Base-by-base conservation (phyloP, 2,113 vertebrate species). In the Bubo bubo region DNA sequence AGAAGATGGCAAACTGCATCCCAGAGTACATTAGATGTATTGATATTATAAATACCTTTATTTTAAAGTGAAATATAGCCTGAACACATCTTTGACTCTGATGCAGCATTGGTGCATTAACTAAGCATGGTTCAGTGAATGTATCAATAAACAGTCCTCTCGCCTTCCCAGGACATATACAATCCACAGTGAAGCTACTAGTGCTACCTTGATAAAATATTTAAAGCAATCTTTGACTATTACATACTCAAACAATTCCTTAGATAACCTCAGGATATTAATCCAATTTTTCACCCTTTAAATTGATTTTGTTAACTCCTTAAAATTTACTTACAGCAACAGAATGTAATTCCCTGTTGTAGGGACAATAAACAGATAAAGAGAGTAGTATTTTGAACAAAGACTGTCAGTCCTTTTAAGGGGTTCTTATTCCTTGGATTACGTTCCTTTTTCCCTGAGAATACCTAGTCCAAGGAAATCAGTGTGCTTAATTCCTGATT, bases 131-230 rank as follows among this genome's bases (percentile, higher is more conserved):
- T 58, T 87, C 70, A 86, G 52, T n/a, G 53, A 81, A 72, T 6
- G 2, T 37, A 91, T 63, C 68, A 79, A 84, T 60, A 75, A 12
- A 22, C 14, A 68, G 28, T 37, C 16, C 37, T 94, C 43, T 58
- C 53, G 59, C 28, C 95, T 91, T 95, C n/a, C 56, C 63, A 81
- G 66, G 52, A 70, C 26, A 58, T 8, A 8, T 1, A 77, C 23
- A 85, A 55, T 59, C 79, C n/a, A 64, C 53, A 90, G 27, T 49
- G 62, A 95, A 95, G 93, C 12, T 30, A 91, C 24, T 49, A 64
- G 32, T 12, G 6, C 14, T 85, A 75, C 50, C 59, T 79, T 79
- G 56, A 93, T 91, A 88, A 95, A 95, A 87, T 82, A 97, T 75
- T 95, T 82, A 95, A 89, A 64, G 37, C 26, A 76, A 79, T 45